phyloP scores from a whole-genome alignment of 2,113 vertebrate species.

The Zosterops pallidus region DNA sequence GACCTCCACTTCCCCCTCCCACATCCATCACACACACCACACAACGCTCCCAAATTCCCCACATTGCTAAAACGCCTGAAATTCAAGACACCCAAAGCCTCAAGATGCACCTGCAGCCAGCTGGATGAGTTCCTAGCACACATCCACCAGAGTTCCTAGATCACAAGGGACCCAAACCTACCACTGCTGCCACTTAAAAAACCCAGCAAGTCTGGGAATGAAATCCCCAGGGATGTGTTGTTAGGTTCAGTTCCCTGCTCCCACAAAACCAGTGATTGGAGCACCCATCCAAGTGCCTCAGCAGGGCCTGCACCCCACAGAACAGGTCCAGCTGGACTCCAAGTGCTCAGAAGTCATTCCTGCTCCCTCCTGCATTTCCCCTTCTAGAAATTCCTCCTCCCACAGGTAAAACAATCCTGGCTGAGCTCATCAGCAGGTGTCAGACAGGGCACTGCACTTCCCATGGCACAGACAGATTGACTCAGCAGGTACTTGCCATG shows the following conservation, averaged over 20 bases:
- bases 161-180: not conserved
- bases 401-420: not conserved
- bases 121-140: not conserved
- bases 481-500: not conserved
- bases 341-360: not conserved
- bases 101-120: not conserved
- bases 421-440: constrained; percentile 32
- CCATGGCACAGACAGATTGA: not conserved
- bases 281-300: rapidly evolving
- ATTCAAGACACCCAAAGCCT: not conserved
- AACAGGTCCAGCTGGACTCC: not conserved
- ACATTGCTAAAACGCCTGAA: constrained; percentile 3
- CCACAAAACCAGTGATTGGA: not conserved
- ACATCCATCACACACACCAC: not conserved
- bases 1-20: not conserved
- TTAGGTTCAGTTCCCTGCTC: not conserved
- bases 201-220: not conserved
- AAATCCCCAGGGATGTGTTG: not conserved
- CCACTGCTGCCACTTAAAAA: not conserved
- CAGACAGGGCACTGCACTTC: not conserved
- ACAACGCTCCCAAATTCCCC: not conserved
- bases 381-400: constrained; percentile 34
- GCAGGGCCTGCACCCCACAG: not conserved
- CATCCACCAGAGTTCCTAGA: not conserved
- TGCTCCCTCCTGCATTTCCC: not conserved